phyloP scores from a whole-genome alignment of 2,797 vertebrate species.

The Tapirus indicus region DNA sequence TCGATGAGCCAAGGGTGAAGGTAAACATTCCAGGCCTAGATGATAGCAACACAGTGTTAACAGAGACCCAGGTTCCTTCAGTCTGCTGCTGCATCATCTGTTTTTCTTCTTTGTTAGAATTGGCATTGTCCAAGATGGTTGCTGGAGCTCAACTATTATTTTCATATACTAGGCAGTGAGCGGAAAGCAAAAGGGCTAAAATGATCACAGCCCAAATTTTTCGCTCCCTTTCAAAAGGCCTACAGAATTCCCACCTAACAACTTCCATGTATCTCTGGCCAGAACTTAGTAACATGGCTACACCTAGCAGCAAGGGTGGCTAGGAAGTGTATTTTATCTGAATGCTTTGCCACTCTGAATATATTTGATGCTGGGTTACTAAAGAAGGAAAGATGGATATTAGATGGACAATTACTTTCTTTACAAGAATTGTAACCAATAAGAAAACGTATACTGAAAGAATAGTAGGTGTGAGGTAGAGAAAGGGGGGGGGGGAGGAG shows the following conservation, averaged over 20 bases:
- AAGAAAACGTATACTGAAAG: background rate
- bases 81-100: background rate
- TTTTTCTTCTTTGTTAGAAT: background rate
- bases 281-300: background rate
- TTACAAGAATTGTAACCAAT: background rate
- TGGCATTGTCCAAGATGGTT: background rate
- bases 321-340: background rate
- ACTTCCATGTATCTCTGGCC: background rate
- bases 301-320: background rate
- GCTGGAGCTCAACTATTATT: background rate
- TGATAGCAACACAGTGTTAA: background rate
- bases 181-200: background rate
- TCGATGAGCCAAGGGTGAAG: background rate
- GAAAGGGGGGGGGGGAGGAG: background rate
- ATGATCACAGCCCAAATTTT: background rate
- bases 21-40: background rate
- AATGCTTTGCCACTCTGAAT: background rate
- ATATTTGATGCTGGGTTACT: background rate
- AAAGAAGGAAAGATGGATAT: background rate
- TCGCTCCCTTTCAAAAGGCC: background rate
- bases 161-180: background rate
- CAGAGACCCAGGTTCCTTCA: background rate
- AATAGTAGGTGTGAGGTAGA: background rate
- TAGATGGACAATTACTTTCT: background rate
- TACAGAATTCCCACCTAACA: background rate